Percentiles rank a stretch among this genome's conserved stretches.
Evolutionary conservation across 2,888 invertebrate genomes (phyloP).

Genomic region (Eristalinus aeneus): DNA sequence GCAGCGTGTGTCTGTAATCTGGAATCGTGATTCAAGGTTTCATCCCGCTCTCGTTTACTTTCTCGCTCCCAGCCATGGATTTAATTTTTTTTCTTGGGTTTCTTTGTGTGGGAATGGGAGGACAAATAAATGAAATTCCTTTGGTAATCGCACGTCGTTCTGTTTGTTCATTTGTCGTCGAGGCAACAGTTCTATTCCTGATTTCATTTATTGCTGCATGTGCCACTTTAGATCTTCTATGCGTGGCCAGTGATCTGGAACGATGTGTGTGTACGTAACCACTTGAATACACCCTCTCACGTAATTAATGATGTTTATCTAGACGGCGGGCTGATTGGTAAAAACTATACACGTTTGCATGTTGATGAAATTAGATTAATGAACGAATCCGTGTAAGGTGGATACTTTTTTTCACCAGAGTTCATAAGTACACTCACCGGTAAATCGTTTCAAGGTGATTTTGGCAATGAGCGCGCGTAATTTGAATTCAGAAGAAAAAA

Average conservation of each 20-base stretch:
- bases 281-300: not conserved
- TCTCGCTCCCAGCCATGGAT: constrained; percentile 29
- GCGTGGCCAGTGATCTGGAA: not conserved
- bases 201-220: constrained; percentile 37
- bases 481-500: not conserved
- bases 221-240: constrained; percentile 21
- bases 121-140: constrained; percentile 47
- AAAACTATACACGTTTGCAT: not conserved
- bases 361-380: constrained; percentile 1
- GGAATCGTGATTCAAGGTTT: constrained; percentile 56
- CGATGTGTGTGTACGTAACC: not conserved
- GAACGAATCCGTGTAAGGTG: not conserved
- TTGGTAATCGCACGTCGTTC: constrained; percentile 44
- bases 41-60: constrained; percentile 34
- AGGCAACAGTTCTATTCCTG: constrained; percentile 36
- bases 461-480: not conserved
- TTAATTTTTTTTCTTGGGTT: not conserved
- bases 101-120: constrained; percentile 9
- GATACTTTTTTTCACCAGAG: not conserved
- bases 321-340: constrained; percentile 15
- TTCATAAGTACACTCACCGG: not conserved
- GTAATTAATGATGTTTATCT: constrained; percentile 38
- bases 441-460: not conserved
- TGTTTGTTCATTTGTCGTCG: constrained; percentile 36
- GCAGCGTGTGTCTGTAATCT: constrained; percentile 3